Percentiles rank a stretch among this genome's conserved stretches.
Evolutionary conservation across 92 coral and sea anemone genomes (phyloP).

Genomic region (Porites evermanni): DNA sequence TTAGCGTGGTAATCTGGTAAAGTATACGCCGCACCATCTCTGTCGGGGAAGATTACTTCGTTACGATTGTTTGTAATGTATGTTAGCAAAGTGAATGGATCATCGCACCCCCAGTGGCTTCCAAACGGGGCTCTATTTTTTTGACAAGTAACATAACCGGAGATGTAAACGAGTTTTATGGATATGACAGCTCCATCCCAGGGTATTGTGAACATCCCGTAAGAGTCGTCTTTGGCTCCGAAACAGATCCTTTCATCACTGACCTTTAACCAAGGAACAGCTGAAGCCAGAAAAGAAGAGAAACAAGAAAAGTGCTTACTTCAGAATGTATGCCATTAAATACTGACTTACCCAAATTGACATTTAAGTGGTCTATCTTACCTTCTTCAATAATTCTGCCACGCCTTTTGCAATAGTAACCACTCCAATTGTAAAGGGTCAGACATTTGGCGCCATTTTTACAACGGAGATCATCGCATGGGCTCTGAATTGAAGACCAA

Average conservation of each 20-base stretch:
- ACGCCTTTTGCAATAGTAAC: not conserved
- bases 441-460: not conserved
- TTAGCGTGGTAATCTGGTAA: not conserved
- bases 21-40: not conserved
- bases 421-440: not conserved
- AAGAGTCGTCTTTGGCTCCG: constrained; percentile 15
- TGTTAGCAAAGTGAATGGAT: not conserved
- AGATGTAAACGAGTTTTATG: constrained; percentile 1
- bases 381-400: not conserved
- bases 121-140: not conserved
- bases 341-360: too few relatives aligned
- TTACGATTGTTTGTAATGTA: not conserved
- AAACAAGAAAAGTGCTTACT: too few relatives aligned
- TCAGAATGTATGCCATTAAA: too few relatives aligned
- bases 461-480: not conserved
- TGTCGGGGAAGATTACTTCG: not conserved
- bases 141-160: constrained; percentile 19
- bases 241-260: not conserved
- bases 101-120: constrained; percentile 12
- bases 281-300: not conserved
- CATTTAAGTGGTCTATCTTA: not conserved
- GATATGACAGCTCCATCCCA: not conserved
- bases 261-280: not conserved
- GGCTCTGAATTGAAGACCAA: not conserved
- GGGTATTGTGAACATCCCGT: constrained; percentile 7